phyloP scores from a whole-genome alignment of 1,140 invertebrate genomes.

The Carposina sasakii region DNA sequence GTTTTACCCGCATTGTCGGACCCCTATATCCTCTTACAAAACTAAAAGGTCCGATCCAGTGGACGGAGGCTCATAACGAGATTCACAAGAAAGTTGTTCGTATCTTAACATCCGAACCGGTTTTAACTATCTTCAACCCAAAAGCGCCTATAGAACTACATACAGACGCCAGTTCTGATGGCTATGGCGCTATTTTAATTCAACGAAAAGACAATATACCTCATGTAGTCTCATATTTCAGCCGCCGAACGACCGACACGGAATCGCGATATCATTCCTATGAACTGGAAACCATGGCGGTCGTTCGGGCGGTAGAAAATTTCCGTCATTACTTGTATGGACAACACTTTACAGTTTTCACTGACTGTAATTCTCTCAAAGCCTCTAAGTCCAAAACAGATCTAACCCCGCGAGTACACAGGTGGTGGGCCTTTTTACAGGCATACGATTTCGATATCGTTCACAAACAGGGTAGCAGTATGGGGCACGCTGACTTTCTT shows the following conservation, averaged over 20 bases:
- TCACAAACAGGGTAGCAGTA: neutral
- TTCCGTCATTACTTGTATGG: neutral
- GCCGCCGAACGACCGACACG: neutral
- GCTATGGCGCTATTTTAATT: neutral
- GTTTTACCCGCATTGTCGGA: constrained; percentile 1
- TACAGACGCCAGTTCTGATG: neutral
- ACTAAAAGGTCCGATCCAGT: neutral
- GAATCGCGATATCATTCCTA: neutral
- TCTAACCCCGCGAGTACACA: neutral
- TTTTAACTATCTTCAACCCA: neutral
- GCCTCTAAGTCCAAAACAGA: neutral
- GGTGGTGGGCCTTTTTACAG: neutral
- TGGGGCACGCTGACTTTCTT: neutral
- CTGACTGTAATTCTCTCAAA: neutral
- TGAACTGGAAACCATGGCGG: neutral
- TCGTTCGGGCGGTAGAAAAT: neutral
- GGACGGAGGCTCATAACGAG: neutral
- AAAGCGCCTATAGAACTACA: neutral
- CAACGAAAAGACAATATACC: neutral
- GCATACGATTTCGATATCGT: neutral
- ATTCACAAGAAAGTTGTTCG: neutral
- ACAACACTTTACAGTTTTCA: neutral
- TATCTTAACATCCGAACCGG: neutral
- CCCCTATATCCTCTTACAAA: neutral
- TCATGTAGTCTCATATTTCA: neutral